Conservation (phyloP, 2,888 invertebrate species). For the Yponomeuta malinellus region DNA sequence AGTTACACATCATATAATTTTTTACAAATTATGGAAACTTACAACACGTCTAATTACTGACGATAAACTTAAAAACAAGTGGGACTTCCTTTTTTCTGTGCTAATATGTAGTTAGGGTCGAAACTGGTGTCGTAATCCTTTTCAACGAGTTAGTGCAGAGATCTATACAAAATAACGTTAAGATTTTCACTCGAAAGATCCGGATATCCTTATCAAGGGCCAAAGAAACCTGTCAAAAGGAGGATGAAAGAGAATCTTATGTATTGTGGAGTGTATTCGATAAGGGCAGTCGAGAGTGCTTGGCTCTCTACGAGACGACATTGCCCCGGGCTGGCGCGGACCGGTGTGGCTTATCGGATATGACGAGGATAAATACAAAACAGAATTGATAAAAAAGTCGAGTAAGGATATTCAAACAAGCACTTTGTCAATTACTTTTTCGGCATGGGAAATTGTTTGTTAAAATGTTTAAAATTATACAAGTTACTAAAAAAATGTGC, state of each 20-base stretch:
- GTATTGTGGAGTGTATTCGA: conserved; percentile 25
- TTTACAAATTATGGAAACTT: too few species aligned
- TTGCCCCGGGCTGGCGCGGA: conserved; percentile 6
- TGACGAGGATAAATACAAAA: background rate
- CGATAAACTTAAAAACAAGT: too few species aligned
- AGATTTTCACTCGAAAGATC: conserved; percentile 14
- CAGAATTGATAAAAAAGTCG: background rate
- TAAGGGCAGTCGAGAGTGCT: background rate
- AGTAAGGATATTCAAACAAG: background rate
- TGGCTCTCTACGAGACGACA: conserved; percentile 1
- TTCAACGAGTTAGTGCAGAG: background rate
- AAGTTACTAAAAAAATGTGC: too few species aligned
- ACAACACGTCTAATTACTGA: too few species aligned
- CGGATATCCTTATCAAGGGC: conserved; percentile 19
- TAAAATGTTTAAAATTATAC: too few species aligned
- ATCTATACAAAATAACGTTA: conserved; percentile 1
- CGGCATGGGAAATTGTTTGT: too few species aligned
- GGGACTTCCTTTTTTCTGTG: background rate
- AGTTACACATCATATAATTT: too few species aligned
- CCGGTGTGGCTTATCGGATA: conserved; percentile 1
- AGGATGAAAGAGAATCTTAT: conserved; percentile 39
- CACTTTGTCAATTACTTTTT: too few species aligned
- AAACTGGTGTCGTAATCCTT: background rate
- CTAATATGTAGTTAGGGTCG: background rate
- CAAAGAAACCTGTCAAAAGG: conserved; percentile 37